phyloP scores from a whole-genome alignment of 1,140 invertebrate species.

The Alviniconcha marisindica region DNA sequence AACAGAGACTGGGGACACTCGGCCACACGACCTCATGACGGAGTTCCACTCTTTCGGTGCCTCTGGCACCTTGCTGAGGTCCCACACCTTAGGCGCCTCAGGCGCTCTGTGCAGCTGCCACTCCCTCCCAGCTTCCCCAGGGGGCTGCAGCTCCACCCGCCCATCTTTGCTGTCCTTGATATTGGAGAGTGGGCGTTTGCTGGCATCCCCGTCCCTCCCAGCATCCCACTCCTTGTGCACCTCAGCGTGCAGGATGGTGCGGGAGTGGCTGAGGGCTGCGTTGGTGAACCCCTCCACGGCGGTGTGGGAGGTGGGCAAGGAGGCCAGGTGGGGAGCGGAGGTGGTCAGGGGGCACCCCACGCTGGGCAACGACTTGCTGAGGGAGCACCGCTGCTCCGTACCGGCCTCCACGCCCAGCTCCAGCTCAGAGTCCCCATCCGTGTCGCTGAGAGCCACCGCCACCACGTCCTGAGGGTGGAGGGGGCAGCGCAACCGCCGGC shows the following conservation, averaged over 20 bases:
- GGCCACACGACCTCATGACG: background rate
- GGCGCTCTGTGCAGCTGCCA: background rate
- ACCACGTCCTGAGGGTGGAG: background rate
- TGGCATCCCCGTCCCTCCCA: slow-evolving; percentile 40
- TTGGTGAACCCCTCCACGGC: slow-evolving; percentile 14
- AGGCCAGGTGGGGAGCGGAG: background rate
- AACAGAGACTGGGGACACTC: slow-evolving; percentile 48
- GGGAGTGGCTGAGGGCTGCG: slow-evolving; percentile 54
- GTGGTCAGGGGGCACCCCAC: background rate
- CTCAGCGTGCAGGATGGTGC: slow-evolving; percentile 69
- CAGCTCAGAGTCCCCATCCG: slow-evolving; percentile 11
- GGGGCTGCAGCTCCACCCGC: background rate
- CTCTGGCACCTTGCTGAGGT: slow-evolving; percentile 1
- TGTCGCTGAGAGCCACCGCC: background rate
- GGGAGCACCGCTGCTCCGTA: slow-evolving; percentile 24
- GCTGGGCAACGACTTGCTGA: slow-evolving; percentile 63
- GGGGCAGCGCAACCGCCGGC: slow-evolving; percentile 3
- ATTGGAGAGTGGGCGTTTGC: background rate
- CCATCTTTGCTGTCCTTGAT: background rate
- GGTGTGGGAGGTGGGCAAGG: slow-evolving; percentile 18
- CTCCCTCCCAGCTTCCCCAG: background rate
- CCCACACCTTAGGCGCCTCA: background rate
- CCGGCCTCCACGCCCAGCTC: background rate
- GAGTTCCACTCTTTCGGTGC: slow-evolving; percentile 22
- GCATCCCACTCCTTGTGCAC: slow-evolving; percentile 70